Evolutionary conservation across 37 sponge, comb jelly and placozoan genomes (phyloP).

Genomic region (Geodia barretti): DNA sequence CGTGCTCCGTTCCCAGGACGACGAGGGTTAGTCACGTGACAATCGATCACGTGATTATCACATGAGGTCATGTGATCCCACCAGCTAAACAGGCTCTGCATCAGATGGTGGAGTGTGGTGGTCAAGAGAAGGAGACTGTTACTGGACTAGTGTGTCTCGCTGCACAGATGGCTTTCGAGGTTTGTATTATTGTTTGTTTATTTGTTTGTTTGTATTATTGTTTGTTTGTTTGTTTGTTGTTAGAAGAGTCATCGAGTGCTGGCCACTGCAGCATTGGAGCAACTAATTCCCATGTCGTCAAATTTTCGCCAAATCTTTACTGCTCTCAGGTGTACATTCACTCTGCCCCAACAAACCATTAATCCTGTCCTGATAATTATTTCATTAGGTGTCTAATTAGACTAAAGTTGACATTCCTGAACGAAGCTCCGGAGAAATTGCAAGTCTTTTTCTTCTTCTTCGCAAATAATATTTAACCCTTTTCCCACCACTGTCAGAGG

Average conservation of each 20-base stretch:
- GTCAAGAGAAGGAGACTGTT: conserved; percentile 7
- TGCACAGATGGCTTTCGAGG: conserved; percentile 93
- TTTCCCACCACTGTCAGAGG: conserved; percentile 1
- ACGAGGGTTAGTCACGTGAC: conserved; percentile 65
- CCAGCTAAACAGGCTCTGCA: conserved; percentile 40
- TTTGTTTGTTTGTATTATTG: neutral
- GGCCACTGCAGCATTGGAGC: conserved; percentile 73
- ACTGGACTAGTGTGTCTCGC: conserved; percentile 79
- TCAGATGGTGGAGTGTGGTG: conserved; percentile 19
- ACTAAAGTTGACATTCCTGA: conserved; percentile 71
- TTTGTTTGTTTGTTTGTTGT: neutral
- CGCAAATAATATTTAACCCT: neutral
- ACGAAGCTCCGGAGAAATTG: conserved; percentile 20
- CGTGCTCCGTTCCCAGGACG: conserved; percentile 43
- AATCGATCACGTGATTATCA: neutral
- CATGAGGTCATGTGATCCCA: neutral
- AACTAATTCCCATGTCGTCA: conserved; percentile 33
- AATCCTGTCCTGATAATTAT: too few relatives aligned
- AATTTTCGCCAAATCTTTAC: conserved; percentile 65
- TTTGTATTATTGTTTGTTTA: neutral
- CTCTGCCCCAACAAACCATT: neutral
- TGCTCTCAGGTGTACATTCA: conserved; percentile 55
- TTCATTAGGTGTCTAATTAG: conserved; percentile 64
- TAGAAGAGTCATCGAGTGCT: conserved; percentile 67
- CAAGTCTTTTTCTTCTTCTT: conserved; percentile 6